Conservation (phyloP, 2,888 invertebrate genomes). For the Schizaphis graminum region DNA sequence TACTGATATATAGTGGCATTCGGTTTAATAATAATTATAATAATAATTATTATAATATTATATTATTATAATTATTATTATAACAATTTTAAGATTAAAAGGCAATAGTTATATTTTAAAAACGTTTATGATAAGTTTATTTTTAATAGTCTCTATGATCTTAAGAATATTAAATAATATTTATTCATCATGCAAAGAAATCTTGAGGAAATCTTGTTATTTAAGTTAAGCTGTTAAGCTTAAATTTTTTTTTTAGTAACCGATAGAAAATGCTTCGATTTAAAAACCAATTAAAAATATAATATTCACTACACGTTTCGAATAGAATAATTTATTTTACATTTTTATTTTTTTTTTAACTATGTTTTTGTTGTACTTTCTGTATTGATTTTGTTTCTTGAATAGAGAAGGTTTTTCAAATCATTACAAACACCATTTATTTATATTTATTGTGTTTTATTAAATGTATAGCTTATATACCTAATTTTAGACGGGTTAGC, state of each 20-base stretch:
- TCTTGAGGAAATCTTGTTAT: not conserved
- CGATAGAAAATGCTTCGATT: not conserved
- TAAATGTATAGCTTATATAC: not conserved
- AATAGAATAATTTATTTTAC: constrained; percentile 17
- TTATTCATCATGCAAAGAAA: not conserved
- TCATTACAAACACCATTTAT: not conserved
- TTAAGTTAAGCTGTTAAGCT: not conserved
- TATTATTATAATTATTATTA: no score
- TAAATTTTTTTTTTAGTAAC: constrained; percentile 9
- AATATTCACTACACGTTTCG: not conserved
- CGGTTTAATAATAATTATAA: no score
- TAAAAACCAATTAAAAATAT: constrained; percentile 29
- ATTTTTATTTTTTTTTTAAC: not conserved
- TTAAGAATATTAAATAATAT: not conserved
- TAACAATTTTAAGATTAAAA: not conserved
- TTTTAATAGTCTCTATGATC: not conserved
- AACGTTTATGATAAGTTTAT: not conserved
- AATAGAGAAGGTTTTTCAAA: not conserved
- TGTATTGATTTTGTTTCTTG: not conserved
- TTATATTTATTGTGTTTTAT: not conserved
- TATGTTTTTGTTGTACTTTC: not conserved
- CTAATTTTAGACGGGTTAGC: not conserved
- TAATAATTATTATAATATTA: no score
- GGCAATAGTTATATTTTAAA: not conserved
- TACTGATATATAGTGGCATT: not conserved